Base-by-base conservation (phyloP, 2,113 vertebrate genomes). In the Plectropomus leopardus region DNA sequence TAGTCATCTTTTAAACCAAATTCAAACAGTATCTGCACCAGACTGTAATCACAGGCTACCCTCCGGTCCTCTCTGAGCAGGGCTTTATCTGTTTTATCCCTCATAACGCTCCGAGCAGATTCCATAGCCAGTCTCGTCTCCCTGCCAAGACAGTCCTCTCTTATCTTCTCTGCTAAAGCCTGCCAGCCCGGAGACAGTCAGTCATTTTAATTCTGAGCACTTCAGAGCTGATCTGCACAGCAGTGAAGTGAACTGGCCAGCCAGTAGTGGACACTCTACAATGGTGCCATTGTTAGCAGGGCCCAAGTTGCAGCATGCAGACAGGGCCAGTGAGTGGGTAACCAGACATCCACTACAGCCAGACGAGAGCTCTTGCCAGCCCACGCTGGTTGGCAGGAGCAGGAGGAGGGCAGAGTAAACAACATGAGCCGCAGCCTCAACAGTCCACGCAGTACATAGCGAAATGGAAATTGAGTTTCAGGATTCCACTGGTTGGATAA, bases 401-500 rank as follows among this genome's bases (percentile, higher is more conserved):
- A 50, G 23, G n/a, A 64, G 30, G 85, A 48, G 80, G 61, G 66
- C 72, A 85, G 68, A 79, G 72, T 69, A 85, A 84, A 89, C 86
- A 80, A 68, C 78, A 67, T 42, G 72, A 86, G 67, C 87, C 10
- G 48, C 91, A 86, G 86, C 82, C 66, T 76, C 72, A 48, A 59
- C 81, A 59, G 72, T 70, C 71, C 71, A 63, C 67, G 45, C 76
- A 23, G 58, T 76, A 80, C 77, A 76, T 15, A 55, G 76, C 42
- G 21, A 74, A 82, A 76, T 86, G 82, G 82, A 90, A 91, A 88
- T 82, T 54, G 61, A 72, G 59, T 93, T 84, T 61, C 67, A 78
- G 88, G 78, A 92, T 87, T 93, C 89, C 84, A 55, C 72, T n/a
- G 57, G 61, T 77, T 76, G 59, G 78, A 85, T 82, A 55, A 75